Conservation (phyloP, 37 sponge, comb jelly and placozoan genomes). For the Spongilla lacustris region DNA sequence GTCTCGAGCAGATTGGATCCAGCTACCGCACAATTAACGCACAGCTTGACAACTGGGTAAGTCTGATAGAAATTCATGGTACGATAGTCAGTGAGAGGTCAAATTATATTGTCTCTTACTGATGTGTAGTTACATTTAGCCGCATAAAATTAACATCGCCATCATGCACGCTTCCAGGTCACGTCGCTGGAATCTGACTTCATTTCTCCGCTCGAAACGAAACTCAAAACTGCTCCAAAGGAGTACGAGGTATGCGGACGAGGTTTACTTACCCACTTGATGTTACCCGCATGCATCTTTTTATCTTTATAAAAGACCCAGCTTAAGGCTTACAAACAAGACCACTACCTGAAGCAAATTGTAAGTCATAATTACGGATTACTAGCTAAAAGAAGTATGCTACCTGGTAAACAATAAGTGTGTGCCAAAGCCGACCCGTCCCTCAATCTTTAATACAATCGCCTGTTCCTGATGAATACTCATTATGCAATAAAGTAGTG, state of each 20-base stretch:
- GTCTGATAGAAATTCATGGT: neutral
- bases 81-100: too few relatives aligned
- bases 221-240: constrained; percentile 48
- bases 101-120: too few relatives aligned
- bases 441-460: too few relatives aligned
- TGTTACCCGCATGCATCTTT: too few relatives aligned
- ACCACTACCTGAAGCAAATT: constrained; percentile 32
- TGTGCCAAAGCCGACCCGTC: too few relatives aligned
- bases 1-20: constrained; percentile 28
- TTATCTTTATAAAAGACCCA: constrained; percentile 24
- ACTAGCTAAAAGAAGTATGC: too few relatives aligned
- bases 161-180: constrained; percentile 18
- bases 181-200: constrained; percentile 73
- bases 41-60: constrained; percentile 35
- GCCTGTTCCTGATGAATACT: too few relatives aligned
- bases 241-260: constrained; percentile 39
- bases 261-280: too few relatives aligned
- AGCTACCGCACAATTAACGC: constrained; percentile 12
- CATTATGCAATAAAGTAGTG: too few relatives aligned
- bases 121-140: too few relatives aligned
- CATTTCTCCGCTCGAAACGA: constrained; percentile 69
- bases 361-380: constrained; percentile 47
- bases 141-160: too few relatives aligned
- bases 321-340: constrained; percentile 62
- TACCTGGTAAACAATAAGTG: too few relatives aligned